phyloP scores from a whole-genome alignment of 2,797 vertebrate genomes.

The Heliangelus exortis region DNA sequence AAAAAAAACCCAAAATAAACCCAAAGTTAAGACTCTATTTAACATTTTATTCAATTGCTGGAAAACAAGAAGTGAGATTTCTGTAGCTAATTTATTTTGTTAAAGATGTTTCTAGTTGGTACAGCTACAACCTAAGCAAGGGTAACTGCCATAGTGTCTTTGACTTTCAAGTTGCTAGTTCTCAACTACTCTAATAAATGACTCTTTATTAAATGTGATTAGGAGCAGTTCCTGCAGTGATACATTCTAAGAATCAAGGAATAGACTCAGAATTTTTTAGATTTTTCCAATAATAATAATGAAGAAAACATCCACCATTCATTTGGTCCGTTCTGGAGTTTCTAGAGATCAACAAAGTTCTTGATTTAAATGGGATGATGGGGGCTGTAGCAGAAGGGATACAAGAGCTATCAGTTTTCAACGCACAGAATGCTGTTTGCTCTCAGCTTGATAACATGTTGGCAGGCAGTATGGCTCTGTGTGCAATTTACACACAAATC shows the following conservation, averaged over 20 bases:
- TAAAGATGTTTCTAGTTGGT: not conserved
- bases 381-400: not conserved
- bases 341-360: not conserved
- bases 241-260: not conserved
- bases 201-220: not conserved
- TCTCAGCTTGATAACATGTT: not conserved
- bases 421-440: not conserved
- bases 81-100: not conserved
- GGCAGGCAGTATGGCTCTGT: not conserved
- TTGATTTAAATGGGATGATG: not conserved
- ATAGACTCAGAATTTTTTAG: not conserved
- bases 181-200: not conserved
- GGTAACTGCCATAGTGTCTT: not conserved
- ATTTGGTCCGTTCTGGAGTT: not conserved
- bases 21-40: not conserved
- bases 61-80: not conserved
- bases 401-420: not conserved
- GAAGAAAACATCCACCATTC: not conserved
- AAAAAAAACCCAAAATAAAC: no score
- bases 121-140: not conserved
- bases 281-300: not conserved
- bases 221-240: not conserved
- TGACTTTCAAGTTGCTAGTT: not conserved
- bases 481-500: not conserved
- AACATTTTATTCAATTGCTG: not conserved